Percentiles rank a stretch among this genome's conserved stretches.
Evolutionary conservation across 2,797 vertebrate genomes (phyloP).

Genomic region (Echiichthys vipera): DNA sequence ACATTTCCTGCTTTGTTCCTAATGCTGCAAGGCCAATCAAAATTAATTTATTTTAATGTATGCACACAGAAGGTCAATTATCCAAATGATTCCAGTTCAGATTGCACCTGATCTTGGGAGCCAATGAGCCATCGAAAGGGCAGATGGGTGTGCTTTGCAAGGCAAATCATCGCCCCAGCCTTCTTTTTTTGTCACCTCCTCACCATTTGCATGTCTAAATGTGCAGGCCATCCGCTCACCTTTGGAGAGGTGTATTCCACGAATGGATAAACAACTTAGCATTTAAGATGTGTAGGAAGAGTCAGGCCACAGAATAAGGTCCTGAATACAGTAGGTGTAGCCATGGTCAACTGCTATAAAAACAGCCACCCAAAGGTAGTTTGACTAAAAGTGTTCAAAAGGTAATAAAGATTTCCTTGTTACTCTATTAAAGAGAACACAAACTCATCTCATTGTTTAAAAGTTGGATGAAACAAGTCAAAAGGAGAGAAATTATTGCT

Average conservation of each 20-base stretch:
- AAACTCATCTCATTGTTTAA: neutral
- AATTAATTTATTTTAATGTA: slow-evolving; percentile 90
- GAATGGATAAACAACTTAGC: slow-evolving; percentile 65
- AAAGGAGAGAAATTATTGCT: neutral
- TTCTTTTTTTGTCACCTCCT: slow-evolving; percentile 59
- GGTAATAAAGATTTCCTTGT: neutral
- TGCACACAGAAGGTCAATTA: slow-evolving; percentile 90
- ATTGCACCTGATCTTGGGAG: slow-evolving; percentile 83
- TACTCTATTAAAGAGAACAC: neutral
- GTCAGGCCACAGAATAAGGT: neutral
- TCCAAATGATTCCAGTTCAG: slow-evolving; percentile 87
- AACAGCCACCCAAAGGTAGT: neutral
- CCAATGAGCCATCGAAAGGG: slow-evolving; percentile 87
- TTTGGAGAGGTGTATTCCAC: slow-evolving; percentile 52
- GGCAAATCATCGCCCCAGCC: slow-evolving; percentile 71
- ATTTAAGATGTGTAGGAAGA: slow-evolving; percentile 44
- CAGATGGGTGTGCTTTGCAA: slow-evolving; percentile 84
- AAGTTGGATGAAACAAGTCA: neutral
- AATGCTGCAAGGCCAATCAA: slow-evolving; percentile 84
- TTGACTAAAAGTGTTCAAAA: neutral
- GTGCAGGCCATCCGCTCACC: slow-evolving; percentile 45
- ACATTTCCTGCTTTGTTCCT: slow-evolving; percentile 83
- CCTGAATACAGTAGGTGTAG: neutral
- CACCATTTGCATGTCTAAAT: slow-evolving; percentile 69
- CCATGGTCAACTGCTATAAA: slow-evolving; percentile 4